Conservation (phyloP, 1,140 invertebrate species). For the Drosophila bipectinata region DNA sequence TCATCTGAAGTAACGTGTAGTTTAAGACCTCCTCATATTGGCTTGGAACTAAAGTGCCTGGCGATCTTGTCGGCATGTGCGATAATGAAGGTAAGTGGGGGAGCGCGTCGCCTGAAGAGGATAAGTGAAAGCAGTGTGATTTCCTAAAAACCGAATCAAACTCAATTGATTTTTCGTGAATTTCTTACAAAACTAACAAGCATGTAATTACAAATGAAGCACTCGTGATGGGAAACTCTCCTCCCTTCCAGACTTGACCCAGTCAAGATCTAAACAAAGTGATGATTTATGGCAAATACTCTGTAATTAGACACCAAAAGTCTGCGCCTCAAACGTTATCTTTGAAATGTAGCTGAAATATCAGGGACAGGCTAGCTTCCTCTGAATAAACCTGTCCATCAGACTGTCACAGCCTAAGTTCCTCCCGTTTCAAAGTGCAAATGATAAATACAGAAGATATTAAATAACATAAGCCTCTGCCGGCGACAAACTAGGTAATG, state of each 20-base stretch:
- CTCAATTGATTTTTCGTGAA: background rate
- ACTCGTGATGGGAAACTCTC: background rate
- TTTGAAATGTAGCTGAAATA: background rate
- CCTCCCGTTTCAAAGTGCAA: conserved; percentile 1
- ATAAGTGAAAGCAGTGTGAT: conserved; percentile 13
- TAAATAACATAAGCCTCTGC: background rate
- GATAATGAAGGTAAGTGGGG: conserved; percentile 46
- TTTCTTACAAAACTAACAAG: background rate
- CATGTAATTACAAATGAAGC: no score
- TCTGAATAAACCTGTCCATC: conserved; percentile 23
- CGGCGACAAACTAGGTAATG: conserved; percentile 4
- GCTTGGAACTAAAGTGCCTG: conserved; percentile 7
- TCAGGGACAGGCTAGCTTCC: conserved; percentile 5
- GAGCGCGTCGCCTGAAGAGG: conserved; percentile 8
- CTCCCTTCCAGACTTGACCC: background rate
- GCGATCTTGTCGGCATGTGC: conserved; percentile 31
- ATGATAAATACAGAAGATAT: background rate
- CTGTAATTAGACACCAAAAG: conserved; percentile 11
- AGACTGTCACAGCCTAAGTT: background rate
- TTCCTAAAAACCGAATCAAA: background rate
- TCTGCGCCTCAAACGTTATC: background rate
- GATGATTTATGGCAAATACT: conserved; percentile 8
- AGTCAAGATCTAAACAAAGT: background rate
- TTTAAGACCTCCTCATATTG: conserved; percentile 3
- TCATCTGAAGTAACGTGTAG: conserved; percentile 29